These are phyloP conservation scores for Smittia sp. DNA, from an alignment of 2,888 invertebrate species.

Conservation along the genomic window DNA sequence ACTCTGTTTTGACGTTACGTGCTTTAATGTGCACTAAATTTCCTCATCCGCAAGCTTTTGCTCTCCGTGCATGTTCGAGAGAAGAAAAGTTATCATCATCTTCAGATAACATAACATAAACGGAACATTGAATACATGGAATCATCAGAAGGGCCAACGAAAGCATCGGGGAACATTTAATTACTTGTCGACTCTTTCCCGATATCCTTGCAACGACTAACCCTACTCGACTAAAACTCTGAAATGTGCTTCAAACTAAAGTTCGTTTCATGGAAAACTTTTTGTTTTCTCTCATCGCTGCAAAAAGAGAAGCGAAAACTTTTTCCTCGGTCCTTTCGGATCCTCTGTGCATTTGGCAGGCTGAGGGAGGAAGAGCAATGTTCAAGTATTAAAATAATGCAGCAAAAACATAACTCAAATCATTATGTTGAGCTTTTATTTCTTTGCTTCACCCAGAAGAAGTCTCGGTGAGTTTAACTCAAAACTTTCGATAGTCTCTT, in stretches of 20 bases:
- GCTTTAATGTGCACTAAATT: background rate
- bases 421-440: conserved; percentile 4
- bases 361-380: background rate
- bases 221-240: no score
- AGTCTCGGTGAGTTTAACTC: background rate
- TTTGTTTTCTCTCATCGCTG: background rate
- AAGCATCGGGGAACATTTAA: background rate
- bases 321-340: background rate
- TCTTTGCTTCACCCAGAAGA: background rate
- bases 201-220: no score
- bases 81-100: background rate
- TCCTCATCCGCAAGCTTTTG: background rate
- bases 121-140: background rate
- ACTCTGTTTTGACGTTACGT: background rate
- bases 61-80: background rate
- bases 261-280: background rate
- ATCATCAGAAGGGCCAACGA: background rate
- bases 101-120: background rate
- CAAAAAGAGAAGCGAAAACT: conserved; percentile 4
- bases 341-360: conserved; percentile 15
- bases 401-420: conserved; percentile 26
- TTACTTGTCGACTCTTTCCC: no score
- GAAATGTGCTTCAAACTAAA: background rate
- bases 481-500: no score
- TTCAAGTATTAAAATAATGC: conserved; percentile 9